A percentile compares a stretch with the other conserved stretches of the same genome.
Conservation (phyloP, 2,113 vertebrate genomes). For the Todiramphus chloris region DNA sequence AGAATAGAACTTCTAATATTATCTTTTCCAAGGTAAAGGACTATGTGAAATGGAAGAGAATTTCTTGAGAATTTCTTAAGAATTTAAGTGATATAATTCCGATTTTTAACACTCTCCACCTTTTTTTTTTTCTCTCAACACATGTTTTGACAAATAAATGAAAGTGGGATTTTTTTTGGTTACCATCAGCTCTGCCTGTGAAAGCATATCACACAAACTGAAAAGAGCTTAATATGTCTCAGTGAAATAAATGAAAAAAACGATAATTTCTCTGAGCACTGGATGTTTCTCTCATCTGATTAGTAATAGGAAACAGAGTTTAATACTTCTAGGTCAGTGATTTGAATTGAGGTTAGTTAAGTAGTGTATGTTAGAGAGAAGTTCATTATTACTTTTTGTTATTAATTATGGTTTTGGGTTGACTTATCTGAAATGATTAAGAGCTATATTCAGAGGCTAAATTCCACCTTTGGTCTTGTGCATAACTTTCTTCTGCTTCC, state of each 20-base stretch:
- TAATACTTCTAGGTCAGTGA: conserved; percentile 49
- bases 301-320: neutral
- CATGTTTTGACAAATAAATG: neutral
- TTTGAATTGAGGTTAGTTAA: conserved; percentile 42
- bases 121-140: neutral
- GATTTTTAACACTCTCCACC: neutral
- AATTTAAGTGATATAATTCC: neutral
- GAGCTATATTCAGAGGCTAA: neutral
- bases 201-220: neutral
- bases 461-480: neutral
- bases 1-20: accelerated
- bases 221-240: neutral
- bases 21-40: neutral
- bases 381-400: conserved; percentile 32
- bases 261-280: neutral
- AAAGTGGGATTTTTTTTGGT: neutral
- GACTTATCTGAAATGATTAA: conserved; percentile 13
- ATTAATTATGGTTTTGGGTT: neutral
- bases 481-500: neutral
- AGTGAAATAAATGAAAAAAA: neutral
- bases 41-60: neutral
- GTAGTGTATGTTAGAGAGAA: conserved; percentile 1
- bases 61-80: neutral
- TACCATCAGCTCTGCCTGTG: neutral
- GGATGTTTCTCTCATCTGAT: conserved; percentile 1